phyloP scores from a whole-genome alignment of 2,797 vertebrate genomes.

The Salmo trutta region DNA sequence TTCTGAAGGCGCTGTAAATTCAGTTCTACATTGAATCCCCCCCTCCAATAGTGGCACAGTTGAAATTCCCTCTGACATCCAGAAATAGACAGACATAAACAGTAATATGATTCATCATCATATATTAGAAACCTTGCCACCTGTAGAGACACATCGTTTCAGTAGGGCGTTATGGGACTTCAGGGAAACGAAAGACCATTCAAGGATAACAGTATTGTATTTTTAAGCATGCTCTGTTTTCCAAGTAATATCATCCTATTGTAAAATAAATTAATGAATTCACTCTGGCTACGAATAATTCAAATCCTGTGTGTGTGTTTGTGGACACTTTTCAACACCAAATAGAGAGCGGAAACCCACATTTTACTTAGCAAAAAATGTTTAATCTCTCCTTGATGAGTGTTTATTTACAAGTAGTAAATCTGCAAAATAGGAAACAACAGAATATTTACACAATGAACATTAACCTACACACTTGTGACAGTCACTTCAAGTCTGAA shows the following conservation, averaged over 20 bases:
- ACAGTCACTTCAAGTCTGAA: slow-evolving; percentile 86
- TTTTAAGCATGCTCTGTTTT: background rate
- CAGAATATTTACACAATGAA: slow-evolving; percentile 94
- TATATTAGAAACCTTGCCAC: too few species aligned
- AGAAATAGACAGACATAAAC: too few species aligned
- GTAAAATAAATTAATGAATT: slow-evolving; percentile 18
- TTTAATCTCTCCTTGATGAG: slow-evolving; percentile 98
- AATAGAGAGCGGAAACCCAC: slow-evolving; percentile 39
- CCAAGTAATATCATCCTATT: background rate
- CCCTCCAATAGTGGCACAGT: too few species aligned
- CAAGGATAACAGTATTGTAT: background rate
- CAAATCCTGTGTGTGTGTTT: too few species aligned
- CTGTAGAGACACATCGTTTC: background rate
- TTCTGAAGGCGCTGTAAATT: background rate
- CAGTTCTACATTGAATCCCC: too few species aligned
- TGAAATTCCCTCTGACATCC: too few species aligned
- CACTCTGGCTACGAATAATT: background rate
- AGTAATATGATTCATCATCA: too few species aligned
- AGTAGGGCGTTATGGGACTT: too few species aligned
- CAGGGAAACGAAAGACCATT: background rate
- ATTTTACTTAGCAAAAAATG: slow-evolving; percentile 95
- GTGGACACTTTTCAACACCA: background rate
- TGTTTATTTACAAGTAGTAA: slow-evolving; percentile 99
- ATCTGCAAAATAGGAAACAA: slow-evolving; percentile 99
- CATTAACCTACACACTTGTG: slow-evolving; percentile 72